Conservation (phyloP, 2,797 vertebrate genomes). For the Gadopsis bispinosus region DNA sequence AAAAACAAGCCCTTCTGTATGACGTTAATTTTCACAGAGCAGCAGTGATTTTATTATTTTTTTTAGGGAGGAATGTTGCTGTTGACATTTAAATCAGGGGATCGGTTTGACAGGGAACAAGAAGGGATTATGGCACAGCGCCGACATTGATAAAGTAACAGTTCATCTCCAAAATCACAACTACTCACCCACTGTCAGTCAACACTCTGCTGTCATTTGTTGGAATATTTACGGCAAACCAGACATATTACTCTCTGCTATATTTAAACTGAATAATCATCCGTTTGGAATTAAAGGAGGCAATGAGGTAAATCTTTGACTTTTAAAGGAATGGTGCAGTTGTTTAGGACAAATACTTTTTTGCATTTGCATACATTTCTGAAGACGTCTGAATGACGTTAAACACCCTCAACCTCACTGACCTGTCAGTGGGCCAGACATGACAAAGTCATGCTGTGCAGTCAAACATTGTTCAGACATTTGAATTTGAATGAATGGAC, state of each 20-base stretch:
- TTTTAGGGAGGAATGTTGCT: neutral
- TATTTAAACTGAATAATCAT: neutral
- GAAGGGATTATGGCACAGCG: conserved; percentile 6
- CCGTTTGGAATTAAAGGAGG: neutral
- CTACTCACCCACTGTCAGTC: neutral
- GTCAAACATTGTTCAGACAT: neutral
- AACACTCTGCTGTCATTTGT: neutral
- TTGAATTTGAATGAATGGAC: neutral
- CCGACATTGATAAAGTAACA: neutral
- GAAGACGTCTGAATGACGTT: neutral
- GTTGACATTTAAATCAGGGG: conserved; percentile 31
- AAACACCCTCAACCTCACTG: neutral
- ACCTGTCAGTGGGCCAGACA: neutral
- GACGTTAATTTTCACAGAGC: conserved; percentile 3
- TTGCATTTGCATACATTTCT: neutral
- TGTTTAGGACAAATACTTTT: neutral
- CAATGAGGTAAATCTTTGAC: neutral
- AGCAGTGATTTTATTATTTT: neutral
- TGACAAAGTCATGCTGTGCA: neutral
- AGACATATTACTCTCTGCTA: neutral
- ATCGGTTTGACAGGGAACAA: conserved; percentile 22
- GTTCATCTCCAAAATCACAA: conserved; percentile 9
- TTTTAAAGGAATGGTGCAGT: neutral
- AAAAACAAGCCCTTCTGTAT: neutral
- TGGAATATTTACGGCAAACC: neutral